Evolutionary conservation across 2,888 invertebrate species (phyloP), one percentile per base, ranked within the genome.

Genomic region (Sinopyrophorus schimmeli): DNA sequence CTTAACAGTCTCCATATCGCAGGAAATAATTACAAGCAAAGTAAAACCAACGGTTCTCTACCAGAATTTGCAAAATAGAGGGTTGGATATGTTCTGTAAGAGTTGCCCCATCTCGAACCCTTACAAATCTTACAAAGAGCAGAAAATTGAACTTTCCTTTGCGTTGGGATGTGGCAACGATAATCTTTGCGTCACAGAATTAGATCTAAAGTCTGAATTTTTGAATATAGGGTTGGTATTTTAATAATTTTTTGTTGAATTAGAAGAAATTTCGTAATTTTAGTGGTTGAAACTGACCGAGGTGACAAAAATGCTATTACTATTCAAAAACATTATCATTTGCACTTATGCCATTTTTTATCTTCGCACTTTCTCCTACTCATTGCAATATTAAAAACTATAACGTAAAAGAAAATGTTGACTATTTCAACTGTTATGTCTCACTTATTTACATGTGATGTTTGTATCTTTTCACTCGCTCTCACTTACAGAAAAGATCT

Each of bases 141-240:
- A 59, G 14, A 34, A 53, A 2, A 32, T 66, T 11, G 55, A 54
- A 5, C 51, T 74, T 18, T 61, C 68, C 0, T 71, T 69, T 47
- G 54, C 59, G 6, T 53, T 68, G 7, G 66, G 65, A 17, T 72
- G 72, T 46, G 68, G 67, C 3, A 41, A 47, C 11, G 67, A 68
- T 39, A 60, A 66, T 24, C 40, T 66, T 18, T 72, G 72, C 47
- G 37, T 44, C 1, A 57, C 69, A 1, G 50, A 58, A 15, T 53
- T 69, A n/a, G 47, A 56, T 17, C 38, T 69, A 9, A 39, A 61
- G 14, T 38, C 60, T 1, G 43, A 23, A 11, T 63, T 67, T 34
- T 47, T 54, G 3, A 48, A 52, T n/a, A 47, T 57, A 42, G 47
- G 39, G 35, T 68, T n/a, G 1, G 1, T 1, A 16, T 24, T 14